Evolutionary conservation across 2,888 invertebrate species (phyloP).

Genomic region (Acanthosepion pharaonis): DNA sequence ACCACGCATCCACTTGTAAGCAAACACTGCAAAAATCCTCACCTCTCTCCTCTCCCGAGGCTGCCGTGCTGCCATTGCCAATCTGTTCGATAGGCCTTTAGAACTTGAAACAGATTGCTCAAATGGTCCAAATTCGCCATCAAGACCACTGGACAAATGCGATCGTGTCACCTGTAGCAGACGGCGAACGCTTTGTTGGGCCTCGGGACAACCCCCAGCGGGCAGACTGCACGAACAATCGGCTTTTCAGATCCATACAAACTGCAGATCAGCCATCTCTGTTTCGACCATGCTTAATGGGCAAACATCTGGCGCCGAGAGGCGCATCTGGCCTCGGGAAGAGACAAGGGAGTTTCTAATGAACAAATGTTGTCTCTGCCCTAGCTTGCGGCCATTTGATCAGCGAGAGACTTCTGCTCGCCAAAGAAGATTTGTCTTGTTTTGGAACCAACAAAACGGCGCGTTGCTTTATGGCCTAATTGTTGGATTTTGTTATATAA

Average conservation of each 20-base stretch:
- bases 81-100: not conserved
- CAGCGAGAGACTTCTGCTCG: not conserved
- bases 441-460: not conserved
- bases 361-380: not conserved
- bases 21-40: too few relatives aligned
- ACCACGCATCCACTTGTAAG: too few relatives aligned
- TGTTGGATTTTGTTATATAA: too few relatives aligned
- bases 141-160: not conserved
- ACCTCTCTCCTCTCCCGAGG: too few relatives aligned
- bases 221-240: not conserved
- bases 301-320: not conserved
- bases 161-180: conserved; percentile 9
- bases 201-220: not conserved
- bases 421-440: not conserved
- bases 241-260: not conserved
- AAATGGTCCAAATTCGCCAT: not conserved
- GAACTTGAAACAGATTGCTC: not conserved
- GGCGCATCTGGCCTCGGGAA: not conserved
- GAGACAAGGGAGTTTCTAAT: conserved; percentile 14
- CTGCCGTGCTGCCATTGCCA: not conserved
- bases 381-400: not conserved
- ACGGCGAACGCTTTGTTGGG: not conserved
- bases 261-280: not conserved
- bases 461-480: not conserved
- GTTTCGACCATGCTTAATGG: not conserved